Conservation (phyloP, 2,113 vertebrate genomes). For the Zapus hudsonius region DNA sequence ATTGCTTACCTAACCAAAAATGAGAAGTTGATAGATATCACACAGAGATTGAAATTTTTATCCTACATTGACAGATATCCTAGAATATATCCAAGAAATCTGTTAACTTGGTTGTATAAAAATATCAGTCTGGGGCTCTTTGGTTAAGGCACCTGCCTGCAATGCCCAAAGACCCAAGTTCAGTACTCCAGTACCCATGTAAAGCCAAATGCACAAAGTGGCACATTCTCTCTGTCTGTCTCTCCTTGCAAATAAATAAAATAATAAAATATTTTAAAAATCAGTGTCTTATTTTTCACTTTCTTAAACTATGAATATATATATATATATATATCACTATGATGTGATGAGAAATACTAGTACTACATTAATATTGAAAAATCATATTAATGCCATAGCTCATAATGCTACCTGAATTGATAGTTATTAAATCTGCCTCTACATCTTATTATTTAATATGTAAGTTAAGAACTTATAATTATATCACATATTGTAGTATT, state of each 20-base stretch:
- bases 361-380: background rate
- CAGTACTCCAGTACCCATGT: too few species aligned
- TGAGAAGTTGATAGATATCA: background rate
- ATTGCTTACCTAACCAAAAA: constrained; percentile 2
- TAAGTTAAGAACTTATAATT: background rate
- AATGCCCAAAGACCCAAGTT: too few species aligned
- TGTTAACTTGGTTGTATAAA: background rate
- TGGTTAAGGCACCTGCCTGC: too few species aligned
- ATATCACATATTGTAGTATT: background rate
- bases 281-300: background rate
- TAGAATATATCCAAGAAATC: background rate
- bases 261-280: too few species aligned
- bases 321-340: background rate
- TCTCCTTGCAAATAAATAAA: too few species aligned
- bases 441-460: background rate
- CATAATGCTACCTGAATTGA: background rate
- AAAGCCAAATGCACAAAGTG: too few species aligned
- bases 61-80: background rate
- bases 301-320: background rate
- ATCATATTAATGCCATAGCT: background rate
- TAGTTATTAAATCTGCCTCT: constrained; percentile 16
- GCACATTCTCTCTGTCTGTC: too few species aligned
- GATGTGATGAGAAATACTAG: background rate
- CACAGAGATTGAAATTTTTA: background rate
- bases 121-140: background rate